A percentile compares a stretch with the other conserved stretches of the same genome.
Conservation (phyloP, 1,140 invertebrate genomes). For the Galendromus occidentalis region DNA sequence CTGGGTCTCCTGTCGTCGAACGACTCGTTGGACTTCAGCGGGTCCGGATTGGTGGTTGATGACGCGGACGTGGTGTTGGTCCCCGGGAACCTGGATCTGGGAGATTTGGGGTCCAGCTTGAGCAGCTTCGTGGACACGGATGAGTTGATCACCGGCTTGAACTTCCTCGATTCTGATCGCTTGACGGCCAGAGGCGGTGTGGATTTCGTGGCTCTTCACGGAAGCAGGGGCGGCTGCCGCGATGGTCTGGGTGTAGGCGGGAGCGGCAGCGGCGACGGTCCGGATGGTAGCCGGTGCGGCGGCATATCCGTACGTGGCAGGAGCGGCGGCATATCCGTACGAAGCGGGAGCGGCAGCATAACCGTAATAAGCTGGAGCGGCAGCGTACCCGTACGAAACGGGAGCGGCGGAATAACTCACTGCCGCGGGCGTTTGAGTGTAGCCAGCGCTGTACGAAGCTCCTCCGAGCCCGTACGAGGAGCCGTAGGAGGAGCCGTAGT, state of each 20-base stretch:
- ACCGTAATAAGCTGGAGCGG: no score
- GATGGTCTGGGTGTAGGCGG: background rate
- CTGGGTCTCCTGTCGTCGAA: background rate
- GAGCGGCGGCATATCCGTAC: background rate
- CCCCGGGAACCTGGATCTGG: background rate
- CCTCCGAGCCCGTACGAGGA: background rate
- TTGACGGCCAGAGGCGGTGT: background rate
- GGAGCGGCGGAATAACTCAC: no score
- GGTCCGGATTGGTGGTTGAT: constrained; percentile 1
- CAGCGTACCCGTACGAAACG: no score
- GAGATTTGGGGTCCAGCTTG: background rate
- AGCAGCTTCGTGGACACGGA: background rate
- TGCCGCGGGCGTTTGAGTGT: no score
- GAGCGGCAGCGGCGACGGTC: background rate
- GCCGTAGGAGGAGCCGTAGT: background rate
- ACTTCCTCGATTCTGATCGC: background rate
- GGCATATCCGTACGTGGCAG: background rate
- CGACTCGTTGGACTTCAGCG: background rate
- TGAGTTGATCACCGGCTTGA: background rate
- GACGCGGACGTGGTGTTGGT: background rate
- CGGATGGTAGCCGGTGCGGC: background rate
- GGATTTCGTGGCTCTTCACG: background rate
- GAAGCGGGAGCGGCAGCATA: background rate
- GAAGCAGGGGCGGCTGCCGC: background rate
- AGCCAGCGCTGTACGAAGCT: background rate